These are phyloP conservation scores for Microtus ochrogaster DNA, from an alignment of 2,113 vertebrate species.

Conservation along the genomic window DNA sequence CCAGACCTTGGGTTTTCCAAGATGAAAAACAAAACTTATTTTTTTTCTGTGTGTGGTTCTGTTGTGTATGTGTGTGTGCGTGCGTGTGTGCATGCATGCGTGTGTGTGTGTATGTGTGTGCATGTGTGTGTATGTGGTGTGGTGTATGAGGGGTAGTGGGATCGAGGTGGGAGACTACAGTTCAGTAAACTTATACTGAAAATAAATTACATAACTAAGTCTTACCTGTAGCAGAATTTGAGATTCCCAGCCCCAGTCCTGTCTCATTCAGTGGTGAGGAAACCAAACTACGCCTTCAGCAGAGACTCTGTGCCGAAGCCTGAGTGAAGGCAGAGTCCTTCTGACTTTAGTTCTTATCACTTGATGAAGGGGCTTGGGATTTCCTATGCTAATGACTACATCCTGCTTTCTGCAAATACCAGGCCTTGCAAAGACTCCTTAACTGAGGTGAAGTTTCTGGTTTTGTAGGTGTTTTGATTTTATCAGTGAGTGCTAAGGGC, in stretches of 20 bases:
- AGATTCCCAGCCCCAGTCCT: background rate
- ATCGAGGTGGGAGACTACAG: background rate
- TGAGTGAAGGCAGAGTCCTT: background rate
- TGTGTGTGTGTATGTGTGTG: background rate
- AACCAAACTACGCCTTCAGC: background rate
- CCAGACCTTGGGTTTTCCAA: background rate
- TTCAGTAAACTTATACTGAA: conserved; percentile 27
- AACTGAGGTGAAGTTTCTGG: conserved; percentile 21
- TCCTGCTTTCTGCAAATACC: background rate
- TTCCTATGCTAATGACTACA: background rate
- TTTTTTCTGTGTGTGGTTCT: background rate
- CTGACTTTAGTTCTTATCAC: background rate
- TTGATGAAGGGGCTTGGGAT: background rate
- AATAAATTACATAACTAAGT: background rate
- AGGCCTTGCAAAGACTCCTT: background rate
- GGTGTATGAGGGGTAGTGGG: background rate
- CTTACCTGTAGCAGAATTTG: background rate
- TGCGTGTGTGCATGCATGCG: no score
- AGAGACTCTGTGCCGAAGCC: conserved; percentile 2
- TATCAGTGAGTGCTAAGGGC: conserved; percentile 51
- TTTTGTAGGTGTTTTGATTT: conserved; percentile 63
- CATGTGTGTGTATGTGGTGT: background rate
- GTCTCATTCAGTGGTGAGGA: background rate
- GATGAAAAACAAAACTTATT: background rate
- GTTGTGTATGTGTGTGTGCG: background rate